These are phyloP conservation scores for Synergus japonicus DNA, from an alignment of 2,888 invertebrate species.

Conservation along the genomic window DNA sequence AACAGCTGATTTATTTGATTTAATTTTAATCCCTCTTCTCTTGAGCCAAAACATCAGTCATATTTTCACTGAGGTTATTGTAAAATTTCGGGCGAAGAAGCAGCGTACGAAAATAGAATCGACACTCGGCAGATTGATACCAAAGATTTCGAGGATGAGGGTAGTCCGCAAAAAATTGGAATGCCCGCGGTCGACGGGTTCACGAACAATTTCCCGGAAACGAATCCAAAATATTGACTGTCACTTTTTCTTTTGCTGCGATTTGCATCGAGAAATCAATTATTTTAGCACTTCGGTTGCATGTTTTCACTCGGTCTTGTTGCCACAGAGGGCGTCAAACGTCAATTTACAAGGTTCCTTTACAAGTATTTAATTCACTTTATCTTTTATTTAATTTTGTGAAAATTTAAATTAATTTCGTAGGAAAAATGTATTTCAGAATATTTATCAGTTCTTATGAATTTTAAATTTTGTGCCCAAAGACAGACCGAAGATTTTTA, in stretches of 20 bases:
- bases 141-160: constrained; percentile 24
- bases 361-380: neutral
- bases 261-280: constrained; percentile 29
- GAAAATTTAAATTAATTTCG: too few species aligned
- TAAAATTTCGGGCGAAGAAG: constrained; percentile 47
- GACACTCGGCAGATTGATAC: constrained; percentile 18
- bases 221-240: constrained; percentile 4
- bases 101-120: constrained; percentile 63
- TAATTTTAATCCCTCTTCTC: constrained; percentile 6
- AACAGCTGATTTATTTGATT: constrained; percentile 1
- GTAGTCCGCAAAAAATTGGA: neutral
- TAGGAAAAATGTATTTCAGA: too few species aligned
- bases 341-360: constrained; percentile 2
- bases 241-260: constrained; percentile 13
- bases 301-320: constrained; percentile 12
- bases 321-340: constrained; percentile 32
- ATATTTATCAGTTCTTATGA: too few species aligned
- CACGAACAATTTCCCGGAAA: neutral
- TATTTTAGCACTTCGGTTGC: constrained; percentile 13
- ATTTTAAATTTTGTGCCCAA: too few species aligned
- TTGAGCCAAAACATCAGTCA: constrained; percentile 22
- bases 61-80: constrained; percentile 35
- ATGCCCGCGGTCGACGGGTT: neutral
- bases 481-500: too few species aligned
- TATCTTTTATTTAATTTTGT: too few species aligned